phyloP scores from a whole-genome alignment of 2,797 vertebrate genomes.

The Gymnothorax javanicus region DNA sequence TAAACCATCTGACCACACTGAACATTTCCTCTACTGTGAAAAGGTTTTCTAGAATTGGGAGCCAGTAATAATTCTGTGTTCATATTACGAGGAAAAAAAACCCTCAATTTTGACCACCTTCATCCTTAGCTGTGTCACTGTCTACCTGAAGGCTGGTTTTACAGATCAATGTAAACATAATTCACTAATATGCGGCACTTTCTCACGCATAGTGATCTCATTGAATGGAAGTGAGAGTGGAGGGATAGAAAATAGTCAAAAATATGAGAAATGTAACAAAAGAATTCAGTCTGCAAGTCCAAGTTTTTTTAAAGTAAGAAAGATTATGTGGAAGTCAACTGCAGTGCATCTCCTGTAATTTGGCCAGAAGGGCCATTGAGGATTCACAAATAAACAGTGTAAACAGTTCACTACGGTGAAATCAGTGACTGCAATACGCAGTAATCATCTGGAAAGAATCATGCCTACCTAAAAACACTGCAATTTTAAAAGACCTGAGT shows the following conservation, averaged over 20 bases:
- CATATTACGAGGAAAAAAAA: not conserved
- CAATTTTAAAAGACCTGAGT: not conserved
- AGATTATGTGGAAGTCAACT: not conserved
- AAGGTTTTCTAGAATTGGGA: not conserved
- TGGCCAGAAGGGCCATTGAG: not conserved
- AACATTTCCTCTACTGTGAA: not conserved
- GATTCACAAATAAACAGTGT: not conserved
- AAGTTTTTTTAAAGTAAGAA: not conserved
- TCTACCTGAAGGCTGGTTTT: not conserved
- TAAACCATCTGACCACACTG: not conserved
- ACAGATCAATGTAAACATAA: constrained; percentile 17
- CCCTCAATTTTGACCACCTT: not conserved
- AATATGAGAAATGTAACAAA: not conserved
- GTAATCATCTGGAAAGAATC: constrained; percentile 10
- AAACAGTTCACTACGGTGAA: not conserved
- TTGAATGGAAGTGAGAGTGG: too few relatives aligned
- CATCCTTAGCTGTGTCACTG: constrained; percentile 8
- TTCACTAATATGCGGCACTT: not conserved
- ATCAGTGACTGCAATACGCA: not conserved
- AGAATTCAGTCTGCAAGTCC: not conserved
- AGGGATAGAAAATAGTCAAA: not conserved
- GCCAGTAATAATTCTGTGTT: not conserved
- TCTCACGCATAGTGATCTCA: not conserved
- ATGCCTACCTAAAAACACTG: not conserved
- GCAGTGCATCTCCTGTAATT: constrained; percentile 3